Evolutionary conservation across 1,140 invertebrate species (phyloP).

Genomic region (Drosophila sucinea): DNA sequence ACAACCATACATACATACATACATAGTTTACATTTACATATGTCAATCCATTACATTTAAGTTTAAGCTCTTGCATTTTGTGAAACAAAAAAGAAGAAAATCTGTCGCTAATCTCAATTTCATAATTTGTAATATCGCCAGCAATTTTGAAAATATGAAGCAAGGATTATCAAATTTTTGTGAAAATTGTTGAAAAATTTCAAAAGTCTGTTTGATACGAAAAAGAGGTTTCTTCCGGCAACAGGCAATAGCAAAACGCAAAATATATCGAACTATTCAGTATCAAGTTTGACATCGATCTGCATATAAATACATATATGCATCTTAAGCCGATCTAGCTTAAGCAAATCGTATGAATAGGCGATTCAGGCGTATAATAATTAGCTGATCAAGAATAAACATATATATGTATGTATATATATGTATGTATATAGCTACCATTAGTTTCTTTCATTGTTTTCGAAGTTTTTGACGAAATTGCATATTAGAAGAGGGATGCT

Average conservation of each 20-base stretch:
- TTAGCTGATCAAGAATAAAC: neutral
- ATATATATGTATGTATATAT: neutral
- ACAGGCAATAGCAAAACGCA: too few species aligned
- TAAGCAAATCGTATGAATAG: too few species aligned
- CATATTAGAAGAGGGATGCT: neutral
- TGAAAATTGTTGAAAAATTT: too few species aligned
- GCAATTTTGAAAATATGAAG: neutral
- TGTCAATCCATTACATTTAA: conserved; percentile 11
- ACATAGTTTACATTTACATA: conserved; percentile 17
- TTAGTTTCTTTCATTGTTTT: neutral
- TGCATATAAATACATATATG: too few species aligned
- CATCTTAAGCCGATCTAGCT: too few species aligned
- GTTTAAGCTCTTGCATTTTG: conserved; percentile 7
- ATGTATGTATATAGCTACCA: too few species aligned
- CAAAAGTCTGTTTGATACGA: too few species aligned
- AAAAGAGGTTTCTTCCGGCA: too few species aligned
- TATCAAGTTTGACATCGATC: too few species aligned
- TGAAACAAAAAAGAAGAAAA: neutral
- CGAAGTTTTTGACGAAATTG: neutral
- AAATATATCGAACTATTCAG: too few species aligned
- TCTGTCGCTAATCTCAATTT: neutral
- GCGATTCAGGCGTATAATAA: too few species aligned
- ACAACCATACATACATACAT: conserved; percentile 15
- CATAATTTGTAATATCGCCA: neutral
- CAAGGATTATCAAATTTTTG: too few species aligned